phyloP scores from a whole-genome alignment of 2,888 invertebrate genomes.

The Molanna angustata region DNA sequence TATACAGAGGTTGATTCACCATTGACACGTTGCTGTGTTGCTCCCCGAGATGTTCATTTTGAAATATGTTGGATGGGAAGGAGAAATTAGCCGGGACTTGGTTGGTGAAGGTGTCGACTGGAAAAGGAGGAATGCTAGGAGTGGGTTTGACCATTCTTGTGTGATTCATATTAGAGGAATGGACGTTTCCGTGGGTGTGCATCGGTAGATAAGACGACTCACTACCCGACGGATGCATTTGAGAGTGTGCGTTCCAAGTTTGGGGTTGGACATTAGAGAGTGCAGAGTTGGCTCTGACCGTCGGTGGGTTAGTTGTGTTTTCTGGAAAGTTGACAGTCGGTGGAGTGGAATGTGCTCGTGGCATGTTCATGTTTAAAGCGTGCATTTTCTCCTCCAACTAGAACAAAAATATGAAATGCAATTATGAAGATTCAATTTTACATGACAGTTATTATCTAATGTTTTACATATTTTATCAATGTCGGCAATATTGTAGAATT shows the following conservation, averaged over 20 bases:
- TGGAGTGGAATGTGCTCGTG: constrained; percentile 28
- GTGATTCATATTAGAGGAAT: constrained; percentile 6
- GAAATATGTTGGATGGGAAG: constrained; percentile 33
- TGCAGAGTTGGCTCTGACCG: constrained; percentile 20
- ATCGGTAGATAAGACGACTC: too few relatives aligned
- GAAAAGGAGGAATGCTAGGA: constrained; percentile 21
- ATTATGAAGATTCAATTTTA: too few relatives aligned
- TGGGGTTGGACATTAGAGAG: constrained; percentile 18
- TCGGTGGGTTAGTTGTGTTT: background rate
- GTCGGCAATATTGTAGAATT: too few relatives aligned
- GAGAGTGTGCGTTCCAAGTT: background rate
- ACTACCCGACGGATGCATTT: background rate
- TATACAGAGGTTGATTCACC: constrained; percentile 24
- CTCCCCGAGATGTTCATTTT: constrained; percentile 26
- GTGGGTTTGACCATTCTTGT: constrained; percentile 12
- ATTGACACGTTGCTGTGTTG: constrained; percentile 12
- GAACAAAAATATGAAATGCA: constrained; percentile 16
- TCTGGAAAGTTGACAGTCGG: constrained; percentile 17
- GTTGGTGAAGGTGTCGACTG: constrained; percentile 31
- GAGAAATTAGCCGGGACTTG: constrained; percentile 34
- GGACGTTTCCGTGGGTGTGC: background rate
- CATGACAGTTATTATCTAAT: too few relatives aligned
- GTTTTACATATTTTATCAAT: too few relatives aligned
- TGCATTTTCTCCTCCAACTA: constrained; percentile 48
- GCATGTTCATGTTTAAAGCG: constrained; percentile 29